phyloP scores from a whole-genome alignment of 2,113 vertebrate species.

The Sceloporus tristichus region DNA sequence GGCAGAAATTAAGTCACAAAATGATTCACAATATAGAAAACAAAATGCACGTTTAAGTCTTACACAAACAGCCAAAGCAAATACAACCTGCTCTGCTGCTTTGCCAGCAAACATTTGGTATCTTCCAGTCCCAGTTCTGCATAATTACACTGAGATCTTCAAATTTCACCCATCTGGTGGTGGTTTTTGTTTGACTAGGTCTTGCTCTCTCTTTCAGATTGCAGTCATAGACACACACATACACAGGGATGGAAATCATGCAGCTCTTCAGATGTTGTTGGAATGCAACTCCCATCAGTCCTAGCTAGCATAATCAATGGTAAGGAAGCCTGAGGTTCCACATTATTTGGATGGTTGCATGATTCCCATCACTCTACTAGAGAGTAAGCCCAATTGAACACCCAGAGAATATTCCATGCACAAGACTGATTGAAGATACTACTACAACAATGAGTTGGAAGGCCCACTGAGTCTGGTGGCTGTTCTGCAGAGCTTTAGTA shows the following conservation, averaged over 20 bases:
- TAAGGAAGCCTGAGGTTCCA: too few relatives aligned
- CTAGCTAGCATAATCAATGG: too few relatives aligned
- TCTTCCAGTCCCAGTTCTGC: not conserved
- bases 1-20: not conserved
- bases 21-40: not conserved
- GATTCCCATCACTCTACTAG: too few relatives aligned
- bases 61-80: not conserved
- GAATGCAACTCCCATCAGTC: too few relatives aligned
- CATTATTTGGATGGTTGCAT: too few relatives aligned
- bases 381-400: not conserved
- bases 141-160: too few relatives aligned
- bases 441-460: not conserved
- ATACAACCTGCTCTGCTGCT: not conserved
- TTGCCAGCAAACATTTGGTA: not conserved
- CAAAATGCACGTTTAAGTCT: not conserved
- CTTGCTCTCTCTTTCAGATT: not conserved
- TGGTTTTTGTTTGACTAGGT: not conserved
- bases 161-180: not conserved
- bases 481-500: too few relatives aligned
- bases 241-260: too few relatives aligned
- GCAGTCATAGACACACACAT: not conserved
- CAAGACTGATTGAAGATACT: not conserved
- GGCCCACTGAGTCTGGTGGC: too few relatives aligned
- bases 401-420: too few relatives aligned
- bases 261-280: too few relatives aligned